Base-by-base conservation (phyloP, 2,888 invertebrate genomes). In the Machimus atricapillus region DNA sequence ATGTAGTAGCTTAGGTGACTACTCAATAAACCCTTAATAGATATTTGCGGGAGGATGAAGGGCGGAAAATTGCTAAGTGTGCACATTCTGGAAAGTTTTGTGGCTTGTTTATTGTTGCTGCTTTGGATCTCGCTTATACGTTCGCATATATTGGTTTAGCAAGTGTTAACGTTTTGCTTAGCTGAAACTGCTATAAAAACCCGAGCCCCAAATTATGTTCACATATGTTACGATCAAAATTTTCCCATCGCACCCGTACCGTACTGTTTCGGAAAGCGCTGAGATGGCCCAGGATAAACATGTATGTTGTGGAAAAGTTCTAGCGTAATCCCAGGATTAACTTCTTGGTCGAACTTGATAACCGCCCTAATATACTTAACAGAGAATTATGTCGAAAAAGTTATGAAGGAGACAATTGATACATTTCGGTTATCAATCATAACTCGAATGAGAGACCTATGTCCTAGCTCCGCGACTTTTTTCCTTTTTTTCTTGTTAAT, bases 281-380 rank as follows among this genome's bases (percentile, higher is more conserved):
- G 27, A 56, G 81, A 81, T 56, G 52, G 66, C 16, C 16, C 9
- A 34, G 56, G 81, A 56, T 81, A 81, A 81, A 81, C 46, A 81
- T 52, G 81, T 81, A 81, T 52, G 81, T 81, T 81, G 66, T 66
- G n/a, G 52, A 23, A 56, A 56, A 56, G 31, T 81, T 81, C 52
- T 52, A 56, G n/a, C 52, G 31, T 82, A 82, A 82, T 82, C 58
- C 56, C 9, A 6, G 37, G 82, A 82, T 58, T 82, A 82, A 58
- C 82, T 82, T 82, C 56, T 81, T 37, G 82, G 82, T 82, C 27
- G 82, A 66, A 82, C 58, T 58, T 82, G 82, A 82, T 82, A 82
- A 82, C 82, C 58, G 34, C 37, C 52, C 23, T 46, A 81, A 81
- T 52, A 37, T 58, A 66, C 58, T 82, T 46, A 37, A 27, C 14